Conservation (phyloP, 2,797 vertebrate species). For the Pitangus sulphuratus region DNA sequence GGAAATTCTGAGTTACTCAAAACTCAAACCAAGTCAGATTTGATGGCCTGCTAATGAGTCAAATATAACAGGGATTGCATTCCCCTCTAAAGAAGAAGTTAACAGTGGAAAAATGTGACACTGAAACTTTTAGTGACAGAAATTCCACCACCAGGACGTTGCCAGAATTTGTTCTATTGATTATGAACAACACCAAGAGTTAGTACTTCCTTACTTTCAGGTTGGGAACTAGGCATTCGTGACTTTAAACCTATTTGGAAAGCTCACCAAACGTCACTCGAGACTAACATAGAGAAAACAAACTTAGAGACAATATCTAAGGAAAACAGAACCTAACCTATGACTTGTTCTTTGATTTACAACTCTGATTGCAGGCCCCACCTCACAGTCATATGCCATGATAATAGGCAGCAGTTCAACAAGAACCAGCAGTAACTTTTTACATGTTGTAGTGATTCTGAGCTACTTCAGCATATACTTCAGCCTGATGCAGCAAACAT, state of each 20-base stretch:
- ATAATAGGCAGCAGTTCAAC: conserved; percentile 49
- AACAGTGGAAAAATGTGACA: background rate
- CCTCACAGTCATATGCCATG: conserved; percentile 47
- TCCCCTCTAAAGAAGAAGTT: background rate
- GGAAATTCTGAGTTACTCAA: background rate
- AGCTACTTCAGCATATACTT: conserved; percentile 38
- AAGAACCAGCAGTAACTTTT: background rate
- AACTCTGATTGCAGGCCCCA: conserved; percentile 56
- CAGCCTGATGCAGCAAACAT: conserved; percentile 18
- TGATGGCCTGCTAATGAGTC: background rate
- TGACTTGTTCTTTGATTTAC: conserved; percentile 68
- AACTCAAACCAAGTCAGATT: background rate
- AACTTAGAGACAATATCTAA: conserved; percentile 64
- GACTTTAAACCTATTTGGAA: conserved; percentile 11
- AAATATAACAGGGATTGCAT: background rate
- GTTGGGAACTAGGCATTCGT: background rate
- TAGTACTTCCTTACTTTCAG: background rate
- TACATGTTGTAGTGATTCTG: background rate
- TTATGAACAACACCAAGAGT: background rate
- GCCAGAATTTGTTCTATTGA: background rate
- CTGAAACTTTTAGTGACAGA: background rate
- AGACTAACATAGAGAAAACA: background rate
- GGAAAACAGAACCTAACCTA: conserved; percentile 63
- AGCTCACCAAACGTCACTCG: background rate
- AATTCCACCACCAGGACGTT: background rate